Evolutionary conservation across 2,888 invertebrate genomes (phyloP).

Genomic region (Candidula unifasciata): DNA sequence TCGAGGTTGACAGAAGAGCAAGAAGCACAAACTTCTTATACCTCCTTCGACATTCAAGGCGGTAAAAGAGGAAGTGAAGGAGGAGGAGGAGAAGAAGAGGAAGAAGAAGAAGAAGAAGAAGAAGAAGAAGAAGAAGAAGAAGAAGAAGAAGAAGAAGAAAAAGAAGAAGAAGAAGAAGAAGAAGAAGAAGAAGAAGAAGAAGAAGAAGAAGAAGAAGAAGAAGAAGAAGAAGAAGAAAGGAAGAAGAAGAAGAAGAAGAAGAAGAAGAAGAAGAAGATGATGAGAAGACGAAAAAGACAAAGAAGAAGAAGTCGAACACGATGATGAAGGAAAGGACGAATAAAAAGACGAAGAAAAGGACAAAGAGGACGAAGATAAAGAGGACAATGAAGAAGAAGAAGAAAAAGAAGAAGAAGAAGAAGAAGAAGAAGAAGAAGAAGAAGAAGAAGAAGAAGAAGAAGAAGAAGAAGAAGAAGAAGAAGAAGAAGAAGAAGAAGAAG

Average conservation of each 20-base stretch:
- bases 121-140: background rate
- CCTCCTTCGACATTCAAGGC: background rate
- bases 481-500: conserved; percentile 18
- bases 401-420: too few species aligned
- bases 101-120: background rate
- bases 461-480: background rate
- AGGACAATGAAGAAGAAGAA: too few species aligned
- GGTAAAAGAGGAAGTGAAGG: background rate
- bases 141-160: conserved; percentile 4
- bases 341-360: too few species aligned
- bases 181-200: background rate
- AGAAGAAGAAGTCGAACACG: background rate
- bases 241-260: background rate
- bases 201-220: background rate
- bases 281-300: background rate
- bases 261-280: background rate
- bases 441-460: too few species aligned
- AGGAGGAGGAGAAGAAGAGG: background rate
- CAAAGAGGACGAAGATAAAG: too few species aligned
- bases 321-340: too few species aligned
- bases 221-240: background rate
- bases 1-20: conserved; percentile 3
- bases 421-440: too few species aligned
- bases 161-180: background rate
- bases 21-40: too few species aligned